phyloP scores from a whole-genome alignment of 1,140 invertebrate species.

The Sitobion miscanthi region DNA sequence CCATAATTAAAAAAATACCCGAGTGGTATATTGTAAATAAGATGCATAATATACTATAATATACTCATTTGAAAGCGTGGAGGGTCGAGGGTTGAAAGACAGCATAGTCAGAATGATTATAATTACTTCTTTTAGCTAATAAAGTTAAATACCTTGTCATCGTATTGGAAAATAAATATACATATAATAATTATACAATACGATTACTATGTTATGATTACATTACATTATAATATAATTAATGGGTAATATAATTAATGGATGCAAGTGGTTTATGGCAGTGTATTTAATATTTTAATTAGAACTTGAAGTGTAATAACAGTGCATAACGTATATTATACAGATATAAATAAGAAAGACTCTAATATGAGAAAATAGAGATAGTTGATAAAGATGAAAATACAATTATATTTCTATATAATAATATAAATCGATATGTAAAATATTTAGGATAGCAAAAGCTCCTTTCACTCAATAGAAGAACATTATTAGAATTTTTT shows the following conservation, averaged over 20 bases:
- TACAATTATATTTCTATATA: too few species aligned
- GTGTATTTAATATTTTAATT: neutral
- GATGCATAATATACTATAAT: neutral
- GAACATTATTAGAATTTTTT: too few species aligned
- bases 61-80: neutral
- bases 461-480: too few species aligned
- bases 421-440: too few species aligned
- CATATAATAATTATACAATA: neutral
- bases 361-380: too few species aligned
- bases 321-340: too few species aligned
- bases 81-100: neutral
- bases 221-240: neutral
- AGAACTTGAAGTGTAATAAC: too few species aligned
- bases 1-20: conserved; percentile 7
- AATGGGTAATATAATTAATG: neutral
- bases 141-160: neutral
- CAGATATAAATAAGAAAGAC: too few species aligned
- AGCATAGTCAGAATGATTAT: neutral
- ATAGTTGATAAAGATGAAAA: too few species aligned
- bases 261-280: neutral
- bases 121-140: neutral
- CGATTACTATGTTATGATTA: neutral
- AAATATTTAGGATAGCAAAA: too few species aligned
- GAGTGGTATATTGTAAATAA: conserved; percentile 5
- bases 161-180: neutral